These are phyloP conservation scores for Kryptopterus vitreolus DNA, from an alignment of 2,797 vertebrate species.

Conservation along the genomic window DNA sequence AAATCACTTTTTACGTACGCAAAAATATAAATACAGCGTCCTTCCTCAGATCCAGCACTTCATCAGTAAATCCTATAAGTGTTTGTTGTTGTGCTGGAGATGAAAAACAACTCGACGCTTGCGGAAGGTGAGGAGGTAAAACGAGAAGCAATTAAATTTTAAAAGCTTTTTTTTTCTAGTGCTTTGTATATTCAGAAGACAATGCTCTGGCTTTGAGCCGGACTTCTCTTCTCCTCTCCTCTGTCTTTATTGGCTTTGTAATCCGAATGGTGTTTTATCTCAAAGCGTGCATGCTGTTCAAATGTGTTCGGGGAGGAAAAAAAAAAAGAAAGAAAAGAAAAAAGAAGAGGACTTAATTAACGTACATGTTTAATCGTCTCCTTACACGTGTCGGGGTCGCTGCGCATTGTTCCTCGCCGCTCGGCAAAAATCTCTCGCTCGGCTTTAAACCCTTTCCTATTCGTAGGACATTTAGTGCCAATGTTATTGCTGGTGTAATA, in stretches of 20 bases:
- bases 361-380: slow-evolving; percentile 84
- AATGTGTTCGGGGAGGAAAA: slow-evolving; percentile 79
- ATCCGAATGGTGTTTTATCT: slow-evolving; percentile 54
- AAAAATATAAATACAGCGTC: background rate
- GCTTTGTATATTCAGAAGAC: background rate
- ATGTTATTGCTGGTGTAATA: too few species aligned
- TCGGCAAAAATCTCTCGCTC: slow-evolving; percentile 83
- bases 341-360: slow-evolving; percentile 85
- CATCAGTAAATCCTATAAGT: background rate
- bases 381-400: slow-evolving; percentile 83
- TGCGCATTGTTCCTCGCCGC: slow-evolving; percentile 83
- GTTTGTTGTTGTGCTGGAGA: background rate
- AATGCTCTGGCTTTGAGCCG: slow-evolving; percentile 1
- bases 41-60: background rate
- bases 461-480: background rate
- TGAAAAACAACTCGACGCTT: background rate
- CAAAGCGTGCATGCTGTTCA: slow-evolving; percentile 67
- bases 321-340: too few species aligned
- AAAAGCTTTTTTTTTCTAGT: background rate
- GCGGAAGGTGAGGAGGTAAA: background rate
- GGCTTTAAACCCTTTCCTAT: slow-evolving; percentile 52
- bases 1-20: too few species aligned
- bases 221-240: slow-evolving; percentile 3
- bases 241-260: slow-evolving; percentile 48
- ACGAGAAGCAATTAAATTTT: slow-evolving; percentile 15